Evolutionary conservation across 2,113 vertebrate species (phyloP).

Genomic region (Leptobrachium leishanense): DNA sequence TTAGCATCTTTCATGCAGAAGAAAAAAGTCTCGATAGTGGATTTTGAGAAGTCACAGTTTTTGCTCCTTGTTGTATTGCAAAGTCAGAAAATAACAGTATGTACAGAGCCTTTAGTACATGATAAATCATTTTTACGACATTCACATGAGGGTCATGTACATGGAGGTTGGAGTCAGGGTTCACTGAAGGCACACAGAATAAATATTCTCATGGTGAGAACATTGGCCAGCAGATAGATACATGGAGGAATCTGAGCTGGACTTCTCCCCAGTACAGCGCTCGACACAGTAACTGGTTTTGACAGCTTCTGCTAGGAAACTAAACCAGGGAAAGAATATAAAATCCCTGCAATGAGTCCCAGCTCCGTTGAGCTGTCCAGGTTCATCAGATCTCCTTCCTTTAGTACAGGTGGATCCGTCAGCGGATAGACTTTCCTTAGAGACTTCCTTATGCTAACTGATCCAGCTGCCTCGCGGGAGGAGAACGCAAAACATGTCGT

Average conservation of each 20-base stretch:
- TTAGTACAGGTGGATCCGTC: too few relatives aligned
- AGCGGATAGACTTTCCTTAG: too few relatives aligned
- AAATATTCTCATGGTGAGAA: slow-evolving; percentile 39
- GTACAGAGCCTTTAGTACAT: slow-evolving; percentile 29
- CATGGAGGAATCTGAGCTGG: not conserved
- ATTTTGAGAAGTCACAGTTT: slow-evolving; percentile 9
- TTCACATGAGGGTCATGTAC: slow-evolving; percentile 20
- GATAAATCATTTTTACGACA: slow-evolving; percentile 33
- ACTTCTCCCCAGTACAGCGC: not conserved
- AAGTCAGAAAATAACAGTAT: slow-evolving; percentile 29
- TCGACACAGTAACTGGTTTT: not conserved
- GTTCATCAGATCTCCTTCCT: too few relatives aligned
- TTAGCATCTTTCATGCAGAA: slow-evolving; percentile 6
- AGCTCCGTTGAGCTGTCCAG: too few relatives aligned
- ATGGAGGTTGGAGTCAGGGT: slow-evolving; percentile 14
- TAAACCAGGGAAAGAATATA: too few relatives aligned
- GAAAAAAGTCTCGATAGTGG: not conserved
- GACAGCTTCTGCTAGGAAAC: too few relatives aligned
- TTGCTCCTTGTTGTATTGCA: not conserved
- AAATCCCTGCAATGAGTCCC: too few relatives aligned
- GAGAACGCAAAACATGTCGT: too few relatives aligned
- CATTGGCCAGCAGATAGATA: too few relatives aligned
- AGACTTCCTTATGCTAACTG: too few relatives aligned
- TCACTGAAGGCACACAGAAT: slow-evolving; percentile 31
- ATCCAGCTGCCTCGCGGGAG: too few relatives aligned